Evolutionary conservation across 2,888 invertebrate species (phyloP).

Genomic region (Cephus pulcher): DNA sequence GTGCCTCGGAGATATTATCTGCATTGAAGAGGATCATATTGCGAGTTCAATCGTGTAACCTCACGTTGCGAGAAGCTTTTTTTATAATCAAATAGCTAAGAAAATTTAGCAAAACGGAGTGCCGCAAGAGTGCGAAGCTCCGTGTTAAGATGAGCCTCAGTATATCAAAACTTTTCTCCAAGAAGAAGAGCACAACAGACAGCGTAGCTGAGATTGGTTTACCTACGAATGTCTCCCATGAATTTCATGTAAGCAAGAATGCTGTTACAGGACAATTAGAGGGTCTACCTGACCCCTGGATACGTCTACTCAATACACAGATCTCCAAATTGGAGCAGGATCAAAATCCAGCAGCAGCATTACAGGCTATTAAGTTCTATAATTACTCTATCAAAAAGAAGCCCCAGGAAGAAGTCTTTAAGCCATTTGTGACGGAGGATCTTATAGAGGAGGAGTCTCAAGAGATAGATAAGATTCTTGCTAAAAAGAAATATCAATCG

Average conservation of each 20-base stretch:
- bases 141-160: conserved; percentile 58
- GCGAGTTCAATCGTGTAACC: not conserved
- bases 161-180: conserved; percentile 62
- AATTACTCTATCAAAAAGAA: conserved; percentile 89
- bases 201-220: conserved; percentile 79
- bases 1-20: conserved; percentile 12
- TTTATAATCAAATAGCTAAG: not conserved
- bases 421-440: conserved; percentile 84
- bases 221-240: conserved; percentile 87
- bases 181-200: conserved; percentile 51
- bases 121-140: conserved; percentile 15
- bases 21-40: not conserved
- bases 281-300: conserved; percentile 88
- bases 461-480: conserved; percentile 82
- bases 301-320: conserved; percentile 81
- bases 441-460: conserved; percentile 85
- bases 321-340: conserved; percentile 89
- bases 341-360: conserved; percentile 90
- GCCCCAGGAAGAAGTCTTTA: conserved; percentile 74
- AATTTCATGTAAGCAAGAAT: conserved; percentile 89
- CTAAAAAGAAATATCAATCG: conserved; percentile 71
- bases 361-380: conserved; percentile 91
- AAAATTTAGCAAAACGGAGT: conserved; percentile 18
- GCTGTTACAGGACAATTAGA: conserved; percentile 84
- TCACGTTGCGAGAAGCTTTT: not conserved